A percentile compares a stretch with the other conserved stretches of the same genome.
These are phyloP conservation scores for Rhabdornis inornatus DNA, from an alignment of 2,113 vertebrate species.

Conservation along the genomic window DNA sequence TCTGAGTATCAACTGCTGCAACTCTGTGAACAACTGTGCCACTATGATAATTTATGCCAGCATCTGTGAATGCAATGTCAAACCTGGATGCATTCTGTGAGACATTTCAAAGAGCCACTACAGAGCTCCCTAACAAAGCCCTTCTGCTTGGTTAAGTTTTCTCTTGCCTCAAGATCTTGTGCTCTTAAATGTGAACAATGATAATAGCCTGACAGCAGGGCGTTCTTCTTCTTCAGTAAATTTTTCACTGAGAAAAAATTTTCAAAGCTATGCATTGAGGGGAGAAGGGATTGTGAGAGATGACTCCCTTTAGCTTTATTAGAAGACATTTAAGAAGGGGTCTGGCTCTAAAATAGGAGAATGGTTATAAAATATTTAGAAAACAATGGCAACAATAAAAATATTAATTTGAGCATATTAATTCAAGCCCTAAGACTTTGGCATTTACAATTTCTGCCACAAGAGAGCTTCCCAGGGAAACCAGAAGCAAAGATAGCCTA, in stretches of 20 bases:
- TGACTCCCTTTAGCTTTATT: not conserved
- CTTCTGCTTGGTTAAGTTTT: not conserved
- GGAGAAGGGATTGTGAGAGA: not conserved
- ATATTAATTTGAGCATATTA: not conserved
- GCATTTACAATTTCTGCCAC: not conserved
- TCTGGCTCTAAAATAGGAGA: not conserved
- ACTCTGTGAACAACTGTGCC: not conserved
- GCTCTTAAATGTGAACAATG: not conserved
- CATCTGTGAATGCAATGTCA: not conserved
- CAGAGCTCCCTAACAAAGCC: not conserved
- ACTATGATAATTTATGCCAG: not conserved
- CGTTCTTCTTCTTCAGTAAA: not conserved
- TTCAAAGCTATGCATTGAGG: not conserved
- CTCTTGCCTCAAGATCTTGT: not conserved
- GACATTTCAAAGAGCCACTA: not conserved
- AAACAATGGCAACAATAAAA: not conserved
- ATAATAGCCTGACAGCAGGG: not conserved
- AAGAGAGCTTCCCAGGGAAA: not conserved
- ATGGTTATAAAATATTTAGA: not conserved
- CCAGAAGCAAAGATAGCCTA: not conserved
- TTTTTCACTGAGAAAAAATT: not conserved
- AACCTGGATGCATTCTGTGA: not conserved
- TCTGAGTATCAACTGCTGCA: not conserved
- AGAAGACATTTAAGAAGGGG: not conserved
- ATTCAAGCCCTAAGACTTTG: not conserved